Evolutionary conservation across 2,888 invertebrate species (phyloP).

Genomic region (Pachycephus smyrnensis): DNA sequence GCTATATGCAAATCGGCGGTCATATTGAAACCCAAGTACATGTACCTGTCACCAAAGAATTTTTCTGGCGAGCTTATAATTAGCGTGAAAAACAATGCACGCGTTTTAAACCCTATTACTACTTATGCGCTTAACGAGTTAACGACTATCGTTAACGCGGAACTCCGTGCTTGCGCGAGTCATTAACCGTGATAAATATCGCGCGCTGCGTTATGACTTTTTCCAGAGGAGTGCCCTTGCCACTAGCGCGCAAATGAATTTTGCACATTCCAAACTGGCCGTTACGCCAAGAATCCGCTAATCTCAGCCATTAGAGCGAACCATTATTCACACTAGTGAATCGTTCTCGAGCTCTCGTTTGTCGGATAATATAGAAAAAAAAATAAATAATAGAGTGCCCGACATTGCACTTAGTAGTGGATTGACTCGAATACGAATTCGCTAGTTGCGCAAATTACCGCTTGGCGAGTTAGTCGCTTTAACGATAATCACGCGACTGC

Average conservation of each 20-base stretch:
- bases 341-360: neutral
- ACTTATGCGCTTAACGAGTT: neutral
- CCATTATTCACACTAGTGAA: neutral
- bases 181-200: neutral
- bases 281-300: conserved; percentile 1
- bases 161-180: neutral
- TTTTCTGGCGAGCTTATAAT: no score
- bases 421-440: no score
- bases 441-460: no score
- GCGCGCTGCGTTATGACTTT: neutral
- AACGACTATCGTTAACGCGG: neutral
- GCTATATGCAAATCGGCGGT: no score
- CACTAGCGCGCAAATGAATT: neutral
- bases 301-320: neutral
- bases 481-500: no score
- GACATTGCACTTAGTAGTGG: no score
- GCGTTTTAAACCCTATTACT: no score
- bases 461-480: no score
- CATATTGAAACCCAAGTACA: no score
- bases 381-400: no score
- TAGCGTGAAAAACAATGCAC: no score
- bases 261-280: neutral
- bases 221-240: neutral
- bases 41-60: no score
- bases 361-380: neutral